A percentile compares a stretch with the other conserved stretches of the same genome.
These are phyloP conservation scores for Eilema sororculum DNA, from an alignment of 2,888 invertebrate species.

Conservation along the genomic window DNA sequence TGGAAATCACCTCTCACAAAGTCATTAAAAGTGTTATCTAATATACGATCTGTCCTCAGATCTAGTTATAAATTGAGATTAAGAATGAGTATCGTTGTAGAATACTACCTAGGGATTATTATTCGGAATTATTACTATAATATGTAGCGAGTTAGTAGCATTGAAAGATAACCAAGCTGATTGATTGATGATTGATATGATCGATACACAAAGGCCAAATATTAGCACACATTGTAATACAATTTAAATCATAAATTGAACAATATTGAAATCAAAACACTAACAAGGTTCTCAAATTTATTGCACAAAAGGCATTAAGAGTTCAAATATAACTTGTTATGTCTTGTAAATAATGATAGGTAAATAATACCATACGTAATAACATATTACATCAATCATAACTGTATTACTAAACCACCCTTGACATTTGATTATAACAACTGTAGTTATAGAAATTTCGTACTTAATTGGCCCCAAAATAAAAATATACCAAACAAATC, in stretches of 20 bases:
- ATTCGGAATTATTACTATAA: background rate
- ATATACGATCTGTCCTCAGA: too few species aligned
- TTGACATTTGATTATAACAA: conserved; percentile 27
- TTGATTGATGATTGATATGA: background rate
- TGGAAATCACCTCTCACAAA: too few species aligned
- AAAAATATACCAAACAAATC: conserved; percentile 34
- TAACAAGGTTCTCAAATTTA: conserved; percentile 2
- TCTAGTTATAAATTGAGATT: too few species aligned
- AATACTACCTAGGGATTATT: too few species aligned
- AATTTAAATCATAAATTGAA: conserved; percentile 2
- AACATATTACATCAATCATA: conserved; percentile 21
- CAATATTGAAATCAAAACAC: conserved; percentile 1
- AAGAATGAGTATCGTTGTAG: too few species aligned
- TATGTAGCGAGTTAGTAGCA: too few species aligned
- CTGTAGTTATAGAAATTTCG: conserved; percentile 21
- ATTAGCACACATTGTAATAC: background rate
- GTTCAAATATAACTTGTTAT: conserved; percentile 11
- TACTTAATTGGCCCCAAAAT: conserved; percentile 28
- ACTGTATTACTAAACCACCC: conserved; percentile 20
- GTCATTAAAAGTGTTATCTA: too few species aligned
- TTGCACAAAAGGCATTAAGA: conserved; percentile 9
- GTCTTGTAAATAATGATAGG: conserved; percentile 18
- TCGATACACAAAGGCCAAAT: background rate
- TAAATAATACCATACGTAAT: conserved; percentile 24
- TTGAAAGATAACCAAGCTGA: too few species aligned